phyloP scores from a whole-genome alignment of 2,797 vertebrate genomes.

The Cuculus canorus region DNA sequence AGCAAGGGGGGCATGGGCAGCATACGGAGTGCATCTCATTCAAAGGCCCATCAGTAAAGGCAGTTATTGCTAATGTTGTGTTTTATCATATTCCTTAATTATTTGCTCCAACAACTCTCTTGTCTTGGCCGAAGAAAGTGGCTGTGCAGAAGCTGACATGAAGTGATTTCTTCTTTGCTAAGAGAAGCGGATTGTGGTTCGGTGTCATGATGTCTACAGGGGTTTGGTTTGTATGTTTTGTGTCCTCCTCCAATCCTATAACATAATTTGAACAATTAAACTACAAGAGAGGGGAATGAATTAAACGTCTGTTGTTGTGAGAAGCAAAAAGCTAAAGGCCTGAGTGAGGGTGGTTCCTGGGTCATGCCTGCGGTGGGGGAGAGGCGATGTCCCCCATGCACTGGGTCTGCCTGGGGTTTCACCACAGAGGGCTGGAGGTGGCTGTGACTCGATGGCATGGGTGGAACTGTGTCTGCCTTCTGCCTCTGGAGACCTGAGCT shows the following conservation, averaged over 20 bases:
- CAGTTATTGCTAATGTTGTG: background rate
- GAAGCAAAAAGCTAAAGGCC: background rate
- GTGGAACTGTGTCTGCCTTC: background rate
- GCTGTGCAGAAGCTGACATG: background rate
- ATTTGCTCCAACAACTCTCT: constrained; percentile 43
- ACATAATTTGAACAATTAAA: background rate
- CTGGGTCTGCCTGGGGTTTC: background rate
- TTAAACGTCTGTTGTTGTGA: background rate
- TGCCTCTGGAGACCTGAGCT: background rate
- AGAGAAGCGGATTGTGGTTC: background rate
- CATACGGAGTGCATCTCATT: background rate
- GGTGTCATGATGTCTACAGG: background rate
- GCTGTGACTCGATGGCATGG: background rate
- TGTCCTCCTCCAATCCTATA: background rate
- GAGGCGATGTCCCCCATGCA: background rate
- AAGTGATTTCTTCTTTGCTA: background rate
- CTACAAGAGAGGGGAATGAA: background rate
- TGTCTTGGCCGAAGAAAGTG: constrained; percentile 17
- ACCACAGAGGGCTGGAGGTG: background rate
- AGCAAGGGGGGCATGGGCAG: background rate
- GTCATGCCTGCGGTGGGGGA: background rate
- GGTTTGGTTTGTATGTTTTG: background rate
- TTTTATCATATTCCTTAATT: constrained; percentile 30
- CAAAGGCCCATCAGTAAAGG: background rate
- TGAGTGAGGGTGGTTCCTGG: background rate